phyloP scores from a whole-genome alignment of 2,113 vertebrate species.

The Indicator maculatus region DNA sequence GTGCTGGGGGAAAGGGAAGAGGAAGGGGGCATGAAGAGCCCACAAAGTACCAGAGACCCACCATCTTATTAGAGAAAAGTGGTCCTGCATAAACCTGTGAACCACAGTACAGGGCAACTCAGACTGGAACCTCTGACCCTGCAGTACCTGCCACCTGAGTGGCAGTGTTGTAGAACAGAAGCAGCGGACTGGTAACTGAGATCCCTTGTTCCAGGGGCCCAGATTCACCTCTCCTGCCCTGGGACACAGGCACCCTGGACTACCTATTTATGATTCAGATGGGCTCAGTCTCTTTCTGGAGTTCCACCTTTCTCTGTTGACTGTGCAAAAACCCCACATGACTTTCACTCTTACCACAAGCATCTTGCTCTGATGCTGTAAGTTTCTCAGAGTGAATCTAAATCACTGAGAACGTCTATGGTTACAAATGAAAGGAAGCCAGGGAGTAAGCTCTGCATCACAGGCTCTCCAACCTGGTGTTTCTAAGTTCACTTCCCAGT shows the following conservation, averaged over 20 bases:
- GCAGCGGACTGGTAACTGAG: fast-evolving
- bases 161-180: neutral
- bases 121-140: neutral
- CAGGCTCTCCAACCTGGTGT: fast-evolving
- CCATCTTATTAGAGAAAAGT: neutral
- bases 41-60: neutral
- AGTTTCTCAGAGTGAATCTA: neutral
- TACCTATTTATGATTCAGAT: neutral
- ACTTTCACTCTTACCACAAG: neutral
- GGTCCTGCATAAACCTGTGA: neutral
- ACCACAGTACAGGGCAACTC: fast-evolving
- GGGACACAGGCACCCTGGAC: neutral
- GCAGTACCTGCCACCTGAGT: neutral
- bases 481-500: neutral
- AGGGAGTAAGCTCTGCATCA: fast-evolving
- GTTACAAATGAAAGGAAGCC: neutral
- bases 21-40: neutral
- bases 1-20: fast-evolving
- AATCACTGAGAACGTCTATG: neutral
- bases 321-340: neutral
- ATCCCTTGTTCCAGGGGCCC: neutral
- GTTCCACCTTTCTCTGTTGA: neutral
- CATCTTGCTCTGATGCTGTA: neutral
- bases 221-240: neutral
- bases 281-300: neutral